Conservation (phyloP, 2,113 vertebrate genomes). For the Mus spicilegus region DNA sequence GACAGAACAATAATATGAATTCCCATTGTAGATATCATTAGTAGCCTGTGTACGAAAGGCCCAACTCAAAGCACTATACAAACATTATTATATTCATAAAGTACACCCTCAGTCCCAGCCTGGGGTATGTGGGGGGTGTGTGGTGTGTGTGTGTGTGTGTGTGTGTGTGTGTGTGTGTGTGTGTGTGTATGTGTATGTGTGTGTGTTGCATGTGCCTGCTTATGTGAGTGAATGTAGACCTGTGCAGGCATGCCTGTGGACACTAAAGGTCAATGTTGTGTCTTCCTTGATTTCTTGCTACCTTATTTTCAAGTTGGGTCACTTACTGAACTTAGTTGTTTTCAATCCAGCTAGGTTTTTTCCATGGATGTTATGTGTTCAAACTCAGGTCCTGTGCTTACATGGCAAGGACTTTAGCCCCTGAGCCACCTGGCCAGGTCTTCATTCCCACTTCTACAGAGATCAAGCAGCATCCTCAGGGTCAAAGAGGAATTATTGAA, state of each 20-base stretch:
- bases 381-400: neutral
- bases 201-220: neutral
- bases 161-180: too few relatives aligned
- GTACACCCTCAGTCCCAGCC: neutral
- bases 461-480: neutral
- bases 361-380: neutral
- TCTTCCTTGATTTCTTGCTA: neutral
- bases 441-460: conserved; percentile 1
- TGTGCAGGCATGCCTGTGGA: neutral
- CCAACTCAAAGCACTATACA: neutral
- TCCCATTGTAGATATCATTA: neutral
- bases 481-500: neutral
- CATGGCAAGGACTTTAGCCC: neutral
- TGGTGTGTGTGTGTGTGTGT: too few relatives aligned
- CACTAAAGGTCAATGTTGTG: neutral
- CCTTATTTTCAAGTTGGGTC: neutral
- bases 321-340: neutral
- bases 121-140: neutral
- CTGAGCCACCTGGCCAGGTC: too few relatives aligned
- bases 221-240: too few relatives aligned
- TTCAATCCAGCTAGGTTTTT: neutral
- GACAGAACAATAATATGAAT: neutral
- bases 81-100: neutral
- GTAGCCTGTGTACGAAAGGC: neutral
- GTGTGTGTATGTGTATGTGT: neutral